Evolutionary conservation across 2,797 vertebrate species (phyloP).

Genomic region (Takifugu rubripes): DNA sequence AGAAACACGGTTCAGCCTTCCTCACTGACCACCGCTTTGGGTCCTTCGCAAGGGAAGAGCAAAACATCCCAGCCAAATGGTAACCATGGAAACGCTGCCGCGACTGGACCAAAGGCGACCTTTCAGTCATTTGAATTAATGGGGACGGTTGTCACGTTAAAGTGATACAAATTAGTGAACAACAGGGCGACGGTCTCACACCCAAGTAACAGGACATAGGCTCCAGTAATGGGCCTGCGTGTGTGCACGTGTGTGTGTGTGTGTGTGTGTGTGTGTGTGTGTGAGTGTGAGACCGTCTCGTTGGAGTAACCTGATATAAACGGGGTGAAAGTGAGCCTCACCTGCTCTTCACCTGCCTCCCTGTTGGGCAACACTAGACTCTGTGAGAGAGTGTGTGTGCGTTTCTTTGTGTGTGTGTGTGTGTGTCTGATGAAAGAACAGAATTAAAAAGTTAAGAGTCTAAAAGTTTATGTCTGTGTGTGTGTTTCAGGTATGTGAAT

Average conservation of each 20-base stretch:
- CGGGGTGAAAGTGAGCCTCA: constrained; percentile 70
- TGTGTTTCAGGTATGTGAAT: constrained; percentile 88
- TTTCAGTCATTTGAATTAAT: not conserved
- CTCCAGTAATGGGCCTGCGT: too few species aligned
- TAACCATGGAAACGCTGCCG: constrained; percentile 49
- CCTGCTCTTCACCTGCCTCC: constrained; percentile 57
- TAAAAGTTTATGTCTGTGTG: constrained; percentile 12
- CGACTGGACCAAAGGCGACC: not conserved
- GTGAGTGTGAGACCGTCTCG: constrained; percentile 31
- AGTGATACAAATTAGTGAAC: not conserved
- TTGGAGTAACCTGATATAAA: constrained; percentile 72
- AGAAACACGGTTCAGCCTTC: constrained; percentile 83
- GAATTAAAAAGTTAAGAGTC: constrained; percentile 8
- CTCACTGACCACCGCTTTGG: constrained; percentile 90
- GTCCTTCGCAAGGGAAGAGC: constrained; percentile 84
- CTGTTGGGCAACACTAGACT: constrained; percentile 61
- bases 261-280: constrained; percentile 12
- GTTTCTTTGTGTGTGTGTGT: not conserved
- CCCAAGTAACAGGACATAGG: not conserved
- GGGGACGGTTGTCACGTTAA: not conserved
- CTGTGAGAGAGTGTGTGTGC: constrained; percentile 21
- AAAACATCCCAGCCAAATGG: constrained; percentile 88
- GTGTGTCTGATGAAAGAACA: constrained; percentile 10
- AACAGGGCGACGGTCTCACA: not conserved
- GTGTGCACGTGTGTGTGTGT: not conserved